phyloP scores from a whole-genome alignment of 1,140 invertebrate species.

The Triops longicaudatus region DNA sequence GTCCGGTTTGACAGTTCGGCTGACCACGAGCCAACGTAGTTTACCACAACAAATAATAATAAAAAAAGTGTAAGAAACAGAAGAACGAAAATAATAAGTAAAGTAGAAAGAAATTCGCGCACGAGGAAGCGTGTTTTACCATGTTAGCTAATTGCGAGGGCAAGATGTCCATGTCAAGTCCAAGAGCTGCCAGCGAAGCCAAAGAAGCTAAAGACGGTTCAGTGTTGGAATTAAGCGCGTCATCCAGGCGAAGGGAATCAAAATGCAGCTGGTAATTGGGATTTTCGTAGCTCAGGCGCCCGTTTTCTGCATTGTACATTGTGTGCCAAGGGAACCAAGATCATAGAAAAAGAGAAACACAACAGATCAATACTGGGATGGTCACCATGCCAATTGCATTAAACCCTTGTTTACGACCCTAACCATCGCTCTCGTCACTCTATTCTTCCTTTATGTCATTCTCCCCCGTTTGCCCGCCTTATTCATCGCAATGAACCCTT shows the following conservation, averaged over 20 bases:
- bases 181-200: conserved; percentile 14
- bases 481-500: no score
- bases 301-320: conserved; percentile 71
- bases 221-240: conserved; percentile 66
- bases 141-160: conserved; percentile 27
- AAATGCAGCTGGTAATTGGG: conserved; percentile 65
- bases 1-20: no score
- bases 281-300: conserved; percentile 75
- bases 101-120: background rate
- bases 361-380: conserved; percentile 3
- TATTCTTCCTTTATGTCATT: background rate
- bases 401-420: background rate
- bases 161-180: conserved; percentile 26
- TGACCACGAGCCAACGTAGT: no score
- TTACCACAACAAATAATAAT: no score
- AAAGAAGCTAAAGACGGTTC: conserved; percentile 33
- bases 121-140: background rate
- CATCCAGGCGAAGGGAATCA: conserved; percentile 62
- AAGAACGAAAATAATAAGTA: background rate
- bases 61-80: background rate
- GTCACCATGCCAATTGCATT: background rate
- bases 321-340: background rate
- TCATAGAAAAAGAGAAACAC: background rate
- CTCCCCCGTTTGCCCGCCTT: background rate
- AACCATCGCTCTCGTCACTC: background rate